Base-by-base conservation (phyloP, 2,888 invertebrate species). In the Bombylius discolor region DNA sequence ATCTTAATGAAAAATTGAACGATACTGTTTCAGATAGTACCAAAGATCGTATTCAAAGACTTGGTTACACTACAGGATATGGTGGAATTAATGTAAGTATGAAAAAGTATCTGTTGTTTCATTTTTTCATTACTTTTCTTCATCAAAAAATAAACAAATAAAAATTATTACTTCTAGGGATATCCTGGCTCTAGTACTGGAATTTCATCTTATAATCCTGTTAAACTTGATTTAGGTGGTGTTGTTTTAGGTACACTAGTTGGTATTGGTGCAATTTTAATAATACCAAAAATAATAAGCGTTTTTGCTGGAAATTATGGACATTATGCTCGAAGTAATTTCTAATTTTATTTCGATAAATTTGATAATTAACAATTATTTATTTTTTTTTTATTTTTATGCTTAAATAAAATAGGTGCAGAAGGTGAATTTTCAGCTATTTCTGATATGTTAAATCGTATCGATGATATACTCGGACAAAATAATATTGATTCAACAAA, bases 221-320 rank as follows among this genome's bases (percentile, higher is more conserved):
- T 87, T 58, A 89, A 88, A 74, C 81, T 90, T 53, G 90, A 90
- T 65, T 76, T 90, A 1, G 90, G 89, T 7, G 90, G 89, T 1
- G 82, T 90, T 9, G 80, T 89, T 8, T 74, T 90, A 33, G 90
- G 90, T 0, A 87, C 89, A 4, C 78, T 89, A 4, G 78, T 90
- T 49, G 90, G 90, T 1, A 81, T 90, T 52, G 89, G 89, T 13
- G 87, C 88, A 2, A 82, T 90, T 57, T 76, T 90, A 23, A 81
- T 90, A 4, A 78, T 89, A 51, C 90, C 90, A 0, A 90, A 90
- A 71, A 70, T 90, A 47, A 79, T 89, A 4, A 81, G 85, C 58
- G 79, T 85, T 0, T 79, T 90, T 56, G 82, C 84, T 0, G 82
- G 83, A 49, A 78, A 81, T 5, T 83, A 84, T 47, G 78, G 80